Percentiles rank a stretch among this genome's conserved stretches.
Conservation (phyloP, 2,888 invertebrate genomes). For the Lissocephala sabroskyi region DNA sequence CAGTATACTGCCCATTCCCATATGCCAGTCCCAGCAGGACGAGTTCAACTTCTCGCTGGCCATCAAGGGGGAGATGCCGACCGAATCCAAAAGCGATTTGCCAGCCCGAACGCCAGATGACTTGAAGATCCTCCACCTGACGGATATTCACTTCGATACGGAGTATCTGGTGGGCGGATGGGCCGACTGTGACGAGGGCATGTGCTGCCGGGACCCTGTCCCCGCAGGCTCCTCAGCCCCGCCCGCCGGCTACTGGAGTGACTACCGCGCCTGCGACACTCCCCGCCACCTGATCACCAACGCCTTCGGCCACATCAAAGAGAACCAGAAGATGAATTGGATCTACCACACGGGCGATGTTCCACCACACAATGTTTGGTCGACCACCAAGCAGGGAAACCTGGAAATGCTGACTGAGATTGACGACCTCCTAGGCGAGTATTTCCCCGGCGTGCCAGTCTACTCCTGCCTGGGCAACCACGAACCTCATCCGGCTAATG, state of each 20-base stretch:
- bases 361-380: constrained; percentile 90
- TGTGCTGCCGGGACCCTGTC: constrained; percentile 78
- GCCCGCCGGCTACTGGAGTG: constrained; percentile 86
- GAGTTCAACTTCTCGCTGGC: constrained; percentile 54
- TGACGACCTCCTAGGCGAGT: constrained; percentile 74
- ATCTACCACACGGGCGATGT: constrained; percentile 92
- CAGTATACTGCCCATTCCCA: constrained; percentile 59
- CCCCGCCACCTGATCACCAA: constrained; percentile 81
- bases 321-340: constrained; percentile 77
- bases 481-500: constrained; percentile 86
- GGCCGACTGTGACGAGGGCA: constrained; percentile 81
- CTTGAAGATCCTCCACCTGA: constrained; percentile 61
- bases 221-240: constrained; percentile 16
- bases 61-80: constrained; percentile 41
- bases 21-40: constrained; percentile 53
- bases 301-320: constrained; percentile 77
- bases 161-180: constrained; percentile 79
- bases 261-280: constrained; percentile 83
- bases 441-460: constrained; percentile 78
- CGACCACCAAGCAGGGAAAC: constrained; percentile 80
- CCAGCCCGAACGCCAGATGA: constrained; percentile 44
- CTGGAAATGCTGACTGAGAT: constrained; percentile 75
- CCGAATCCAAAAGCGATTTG: constrained; percentile 49
- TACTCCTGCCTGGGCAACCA: constrained; percentile 87
- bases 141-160: constrained; percentile 85